Percentiles rank a stretch among this genome's conserved stretches.
These are phyloP conservation scores for Nothocercus julius DNA, from an alignment of 2,113 vertebrate species.

Conservation along the genomic window DNA sequence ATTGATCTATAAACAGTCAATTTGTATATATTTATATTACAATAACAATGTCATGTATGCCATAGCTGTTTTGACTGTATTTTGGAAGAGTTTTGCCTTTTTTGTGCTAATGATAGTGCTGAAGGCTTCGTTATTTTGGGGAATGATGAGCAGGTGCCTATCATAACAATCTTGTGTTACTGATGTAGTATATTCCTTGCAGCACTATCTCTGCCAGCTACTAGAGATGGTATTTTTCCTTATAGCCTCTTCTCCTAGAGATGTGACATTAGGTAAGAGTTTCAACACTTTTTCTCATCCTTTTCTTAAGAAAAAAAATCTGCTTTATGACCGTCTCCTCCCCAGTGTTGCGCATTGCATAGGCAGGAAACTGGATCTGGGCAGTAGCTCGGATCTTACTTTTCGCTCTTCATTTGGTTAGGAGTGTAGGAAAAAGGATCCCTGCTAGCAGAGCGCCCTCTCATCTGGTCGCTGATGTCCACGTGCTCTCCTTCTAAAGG, in stretches of 20 bases:
- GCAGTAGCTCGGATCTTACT: too few relatives aligned
- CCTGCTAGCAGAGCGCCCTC: too few relatives aligned
- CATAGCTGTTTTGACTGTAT: neutral
- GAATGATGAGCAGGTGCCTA: fast-evolving
- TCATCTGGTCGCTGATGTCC: too few relatives aligned
- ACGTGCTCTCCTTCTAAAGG: neutral
- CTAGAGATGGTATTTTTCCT: neutral
- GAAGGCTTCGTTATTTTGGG: neutral
- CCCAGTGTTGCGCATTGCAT: neutral
- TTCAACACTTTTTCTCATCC: neutral
- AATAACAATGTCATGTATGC: neutral
- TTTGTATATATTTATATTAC: neutral
- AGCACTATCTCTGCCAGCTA: neutral
- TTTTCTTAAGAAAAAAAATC: neutral
- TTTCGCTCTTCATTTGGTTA: too few relatives aligned
- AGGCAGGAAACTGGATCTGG: neutral
- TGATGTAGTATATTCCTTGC: neutral
- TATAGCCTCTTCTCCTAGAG: neutral
- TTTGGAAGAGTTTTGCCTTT: neutral
- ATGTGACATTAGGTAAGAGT: neutral
- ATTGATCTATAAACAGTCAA: neutral
- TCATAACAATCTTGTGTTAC: neutral
- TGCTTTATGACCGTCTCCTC: neutral
- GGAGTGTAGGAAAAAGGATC: too few relatives aligned
- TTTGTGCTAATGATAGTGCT: neutral